Base-by-base conservation (phyloP, 2,797 vertebrate species). In the Streptopelia turtur region DNA sequence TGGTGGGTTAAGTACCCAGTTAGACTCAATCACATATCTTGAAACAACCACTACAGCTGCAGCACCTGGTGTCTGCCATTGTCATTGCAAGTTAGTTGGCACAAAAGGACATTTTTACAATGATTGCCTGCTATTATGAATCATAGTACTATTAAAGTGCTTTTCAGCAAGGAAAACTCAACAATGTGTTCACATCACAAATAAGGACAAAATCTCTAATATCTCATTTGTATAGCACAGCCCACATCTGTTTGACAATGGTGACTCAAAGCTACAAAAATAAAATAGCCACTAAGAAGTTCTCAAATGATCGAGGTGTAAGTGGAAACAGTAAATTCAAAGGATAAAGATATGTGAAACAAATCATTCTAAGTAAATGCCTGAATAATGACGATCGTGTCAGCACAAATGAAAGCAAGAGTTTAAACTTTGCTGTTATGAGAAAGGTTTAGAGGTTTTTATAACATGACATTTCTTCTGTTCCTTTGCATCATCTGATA, bases 41-140 rank as follows among this genome's bases (percentile, higher is more conserved):
- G 17, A 83, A 94, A 91, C 14, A 56, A 22, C 28, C 25, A 39
- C 39, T 74, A 50, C 61, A 72, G 50, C 30, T 69, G 13, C 50
- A 83, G 53, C 82, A 91, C 55, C 61, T 93, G 83, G 15, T 91
- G 47, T 91, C 88, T 76, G n/a, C 43, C 65, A 33, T 93, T 84
- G 91, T 55, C 45, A 10, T 30, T 71, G 80, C 69, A 91, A 91
- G 69, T 39, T 55, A 49, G 22, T n/a, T 90, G 84, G 45, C 59
- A 72, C 0, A 1, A 78, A 91, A 94, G 50, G 24, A 90, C 17
- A 2, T 20, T 70, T 85, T 75, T 83, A 83, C 30, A 69, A 21
- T 53, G 43, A 90, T 79, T 79, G 45, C n/a, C 30, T 86, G 35
- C 41, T 78, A 11, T 50, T 75, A 16, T 79, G 63, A 93, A 61